Conservation (phyloP, 2,113 vertebrate genomes). For the Brachyhypopomus gauderio region DNA sequence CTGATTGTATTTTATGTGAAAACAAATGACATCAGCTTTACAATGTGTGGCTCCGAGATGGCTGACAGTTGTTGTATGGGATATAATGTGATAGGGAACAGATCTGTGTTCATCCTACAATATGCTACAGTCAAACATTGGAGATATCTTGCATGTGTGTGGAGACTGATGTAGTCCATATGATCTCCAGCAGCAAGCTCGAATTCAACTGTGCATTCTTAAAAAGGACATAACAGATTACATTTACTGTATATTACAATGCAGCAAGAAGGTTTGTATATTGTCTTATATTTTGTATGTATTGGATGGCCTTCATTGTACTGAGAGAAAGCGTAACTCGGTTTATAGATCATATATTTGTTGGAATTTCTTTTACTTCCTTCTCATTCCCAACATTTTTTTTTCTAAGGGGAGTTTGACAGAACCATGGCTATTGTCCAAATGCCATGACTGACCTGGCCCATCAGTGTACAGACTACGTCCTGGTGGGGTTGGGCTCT, state of each 20-base stretch:
- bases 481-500: not conserved
- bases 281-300: not conserved
- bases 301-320: no score
- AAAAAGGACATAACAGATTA: no score
- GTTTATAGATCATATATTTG: no score
- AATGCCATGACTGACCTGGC: not conserved
- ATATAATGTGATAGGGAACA: slow-evolving; percentile 35
- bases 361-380: no score
- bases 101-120: slow-evolving; percentile 36
- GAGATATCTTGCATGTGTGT: slow-evolving; percentile 26
- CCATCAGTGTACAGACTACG: not conserved
- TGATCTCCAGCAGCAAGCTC: slow-evolving; percentile 7
- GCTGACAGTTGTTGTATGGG: slow-evolving; percentile 4
- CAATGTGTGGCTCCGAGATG: slow-evolving; percentile 3
- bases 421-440: no score
- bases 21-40: not conserved
- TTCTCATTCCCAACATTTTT: no score
- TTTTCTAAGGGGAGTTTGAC: no score
- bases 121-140: slow-evolving; percentile 17
- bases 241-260: no score
- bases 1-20: slow-evolving; percentile 19
- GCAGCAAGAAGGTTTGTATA: not conserved
- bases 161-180: slow-evolving; percentile 35
- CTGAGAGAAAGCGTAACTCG: no score
- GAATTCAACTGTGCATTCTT: no score